Conservation (phyloP, 2,113 vertebrate genomes). For the Caranx melampygus region DNA sequence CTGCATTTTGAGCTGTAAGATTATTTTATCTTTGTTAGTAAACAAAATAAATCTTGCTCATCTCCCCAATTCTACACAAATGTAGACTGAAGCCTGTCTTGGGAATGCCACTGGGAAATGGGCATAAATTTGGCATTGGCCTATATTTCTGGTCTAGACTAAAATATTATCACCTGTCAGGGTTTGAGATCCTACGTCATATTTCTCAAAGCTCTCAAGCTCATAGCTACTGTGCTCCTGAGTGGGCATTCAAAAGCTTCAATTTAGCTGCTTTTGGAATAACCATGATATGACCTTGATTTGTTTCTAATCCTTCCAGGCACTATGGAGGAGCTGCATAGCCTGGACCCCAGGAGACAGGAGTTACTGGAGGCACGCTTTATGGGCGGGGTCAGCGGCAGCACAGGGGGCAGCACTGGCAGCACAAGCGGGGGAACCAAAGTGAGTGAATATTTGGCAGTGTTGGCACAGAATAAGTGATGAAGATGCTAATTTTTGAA, state of each 20-base stretch:
- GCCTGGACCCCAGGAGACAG: constrained; percentile 98
- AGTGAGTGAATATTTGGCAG: constrained; percentile 83
- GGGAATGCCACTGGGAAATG: not conserved
- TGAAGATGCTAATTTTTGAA: constrained; percentile 1
- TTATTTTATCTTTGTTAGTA: not conserved
- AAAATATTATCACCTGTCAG: constrained; percentile 27
- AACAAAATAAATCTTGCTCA: not conserved
- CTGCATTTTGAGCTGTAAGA: not conserved
- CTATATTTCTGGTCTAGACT: constrained; percentile 36
- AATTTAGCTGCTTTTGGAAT: constrained; percentile 32
- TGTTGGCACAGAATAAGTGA: not conserved
- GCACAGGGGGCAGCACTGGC: constrained; percentile 94
- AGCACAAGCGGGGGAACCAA: constrained; percentile 97
- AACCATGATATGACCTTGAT: constrained; percentile 35
- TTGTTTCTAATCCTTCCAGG: constrained; percentile 80
- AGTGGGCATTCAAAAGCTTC: constrained; percentile 30
- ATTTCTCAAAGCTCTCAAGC: constrained; percentile 25
- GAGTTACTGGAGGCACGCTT: constrained; percentile 98
- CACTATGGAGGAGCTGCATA: constrained; percentile 99
- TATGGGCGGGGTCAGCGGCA: constrained; percentile 95
- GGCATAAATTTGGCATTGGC: constrained; percentile 10
- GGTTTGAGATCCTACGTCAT: constrained; percentile 1
- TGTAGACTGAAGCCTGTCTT: constrained; percentile 18
- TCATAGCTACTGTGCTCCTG: constrained; percentile 18
- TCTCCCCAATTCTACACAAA: constrained; percentile 7